Evolutionary conservation across 2,888 invertebrate genomes (phyloP), one percentile per base, ranked within the genome.

Genomic region (Pandemis heparana): DNA sequence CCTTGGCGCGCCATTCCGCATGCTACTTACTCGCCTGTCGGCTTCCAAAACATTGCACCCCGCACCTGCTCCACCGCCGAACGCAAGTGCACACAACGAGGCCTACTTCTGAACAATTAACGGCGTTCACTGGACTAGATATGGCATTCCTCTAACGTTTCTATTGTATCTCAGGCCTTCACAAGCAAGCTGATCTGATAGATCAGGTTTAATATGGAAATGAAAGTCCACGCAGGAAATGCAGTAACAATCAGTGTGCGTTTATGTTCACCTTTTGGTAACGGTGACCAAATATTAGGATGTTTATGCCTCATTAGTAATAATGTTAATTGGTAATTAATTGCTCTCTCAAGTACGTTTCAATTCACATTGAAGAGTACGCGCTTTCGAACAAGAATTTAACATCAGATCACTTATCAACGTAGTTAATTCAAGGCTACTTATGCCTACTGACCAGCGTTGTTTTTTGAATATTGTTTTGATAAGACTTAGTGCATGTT

Each of bases 21-120:
- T 60, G 51, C 46, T 41, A 16, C 38, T 18, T 67, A 7, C 48
- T 39, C 39, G 77, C 71, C 75, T 65, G 78, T 81, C 81, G 81
- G 81, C 81, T 84, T 82, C 86, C 88, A 89, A 90, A 90, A 91
- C 89, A 90, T 87, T 90, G 88, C 88, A 88, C 84, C 87, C 85
- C 86, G 56, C 56, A 56, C 23, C 12, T 56, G 56, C 23, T 56
- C 23, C 56, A 23, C 4, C 23, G 23, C 23, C 56, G 23, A 56
- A 56, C 56, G 56, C 56, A 56, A 56, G 12, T 56, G 56, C 56
- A 56, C 56, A 16, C 9, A 53, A 56, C 23, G 56, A 56, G 56
- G 23, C 56, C 56, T 23, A 12, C 56, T 56, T 56, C 12, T 23
- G 56, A 56, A 23, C 23, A 56, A 56, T 23, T 56, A 56, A 18